Conservation (phyloP, 2,888 invertebrate genomes). For the Barypeithes pellucidus region DNA sequence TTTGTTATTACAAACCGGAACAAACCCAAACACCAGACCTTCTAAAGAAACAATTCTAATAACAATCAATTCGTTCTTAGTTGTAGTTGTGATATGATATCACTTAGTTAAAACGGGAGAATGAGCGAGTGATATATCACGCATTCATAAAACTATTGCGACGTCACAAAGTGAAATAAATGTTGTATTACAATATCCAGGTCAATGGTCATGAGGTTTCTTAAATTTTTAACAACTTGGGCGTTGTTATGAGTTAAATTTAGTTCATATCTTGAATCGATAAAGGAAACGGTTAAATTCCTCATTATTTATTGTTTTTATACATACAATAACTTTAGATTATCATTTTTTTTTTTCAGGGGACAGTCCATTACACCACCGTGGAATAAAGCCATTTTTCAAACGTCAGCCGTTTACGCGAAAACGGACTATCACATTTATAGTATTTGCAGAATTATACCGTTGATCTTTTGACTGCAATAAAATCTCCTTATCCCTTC, state of each 20-base stretch:
- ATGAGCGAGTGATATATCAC: not conserved
- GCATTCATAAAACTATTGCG: constrained; percentile 7
- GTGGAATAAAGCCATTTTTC: no score
- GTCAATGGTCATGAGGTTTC: constrained; percentile 19
- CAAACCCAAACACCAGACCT: no score
- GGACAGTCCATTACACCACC: no score
- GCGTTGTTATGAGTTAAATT: constrained; percentile 5
- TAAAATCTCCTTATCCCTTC: no score
- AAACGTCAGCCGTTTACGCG: no score
- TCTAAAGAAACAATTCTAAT: no score
- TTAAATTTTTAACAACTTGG: constrained; percentile 25
- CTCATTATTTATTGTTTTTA: not conserved
- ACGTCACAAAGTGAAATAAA: constrained; percentile 13
- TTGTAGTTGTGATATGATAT: constrained; percentile 1
- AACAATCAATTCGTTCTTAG: not conserved
- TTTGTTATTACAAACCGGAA: no score
- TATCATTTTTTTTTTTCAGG: not conserved
- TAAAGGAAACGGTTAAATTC: not conserved
- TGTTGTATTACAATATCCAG: not conserved
- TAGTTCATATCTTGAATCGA: constrained; percentile 1
- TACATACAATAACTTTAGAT: not conserved
- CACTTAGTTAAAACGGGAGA: not conserved
- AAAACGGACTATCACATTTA: no score
- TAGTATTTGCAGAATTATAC: no score
- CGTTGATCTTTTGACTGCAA: no score